phyloP scores from a whole-genome alignment of 1,140 invertebrate species.

The Eubasilissa regina region DNA sequence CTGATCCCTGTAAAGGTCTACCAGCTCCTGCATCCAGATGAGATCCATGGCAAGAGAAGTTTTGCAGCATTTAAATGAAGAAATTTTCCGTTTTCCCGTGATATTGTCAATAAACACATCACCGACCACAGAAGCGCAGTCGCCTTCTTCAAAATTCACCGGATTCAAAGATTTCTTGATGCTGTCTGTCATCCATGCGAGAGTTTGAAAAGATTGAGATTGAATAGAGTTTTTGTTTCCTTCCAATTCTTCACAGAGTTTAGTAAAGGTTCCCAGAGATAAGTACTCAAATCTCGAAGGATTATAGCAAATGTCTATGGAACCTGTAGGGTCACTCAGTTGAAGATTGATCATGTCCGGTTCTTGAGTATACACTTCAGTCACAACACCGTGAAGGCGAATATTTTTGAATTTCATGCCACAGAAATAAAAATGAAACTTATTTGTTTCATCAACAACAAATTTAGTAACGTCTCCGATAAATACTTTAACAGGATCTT shows the following conservation, averaged over 20 bases:
- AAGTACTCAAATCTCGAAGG: neutral
- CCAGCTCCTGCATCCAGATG: slow-evolving; percentile 14
- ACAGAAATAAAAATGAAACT: slow-evolving; percentile 8
- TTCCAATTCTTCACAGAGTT: slow-evolving; percentile 8
- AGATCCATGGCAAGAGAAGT: slow-evolving; percentile 8
- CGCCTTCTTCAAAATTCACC: slow-evolving; percentile 8
- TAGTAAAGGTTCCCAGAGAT: neutral
- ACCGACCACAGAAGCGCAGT: slow-evolving; percentile 18
- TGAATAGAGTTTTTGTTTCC: neutral
- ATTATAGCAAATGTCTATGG: slow-evolving; percentile 21
- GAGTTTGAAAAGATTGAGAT: neutral
- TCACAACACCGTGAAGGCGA: slow-evolving; percentile 25
- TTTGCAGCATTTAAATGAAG: neutral
- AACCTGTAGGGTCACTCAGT: slow-evolving; percentile 25
- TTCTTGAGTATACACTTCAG: slow-evolving; percentile 4
- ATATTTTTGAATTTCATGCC: slow-evolving; percentile 38
- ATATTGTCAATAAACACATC: slow-evolving; percentile 24
- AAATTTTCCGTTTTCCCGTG: neutral
- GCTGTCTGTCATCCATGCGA: slow-evolving; percentile 19
- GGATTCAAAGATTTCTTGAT: neutral
- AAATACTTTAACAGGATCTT: slow-evolving; percentile 22
- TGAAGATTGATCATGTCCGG: neutral
- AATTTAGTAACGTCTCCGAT: slow-evolving; percentile 25
- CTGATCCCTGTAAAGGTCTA: slow-evolving; percentile 13
- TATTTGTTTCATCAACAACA: neutral